Base-by-base conservation (phyloP, 2,797 vertebrate genomes). In the Orientallactaga sibirica region DNA sequence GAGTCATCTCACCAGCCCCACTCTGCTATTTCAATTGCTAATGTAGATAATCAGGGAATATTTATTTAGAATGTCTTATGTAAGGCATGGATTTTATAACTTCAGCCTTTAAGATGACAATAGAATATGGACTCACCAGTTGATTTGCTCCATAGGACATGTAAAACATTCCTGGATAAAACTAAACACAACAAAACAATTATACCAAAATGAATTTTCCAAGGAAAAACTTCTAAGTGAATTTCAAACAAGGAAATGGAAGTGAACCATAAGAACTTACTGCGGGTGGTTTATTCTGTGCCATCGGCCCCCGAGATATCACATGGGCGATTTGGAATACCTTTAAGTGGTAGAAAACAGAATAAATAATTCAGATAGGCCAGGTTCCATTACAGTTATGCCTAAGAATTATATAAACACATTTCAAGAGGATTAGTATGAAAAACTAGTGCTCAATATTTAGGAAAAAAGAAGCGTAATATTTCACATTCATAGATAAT, bases 161-260 rank as follows among this genome's bases (percentile, higher is more conserved):
- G 25, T 97, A 91, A 97, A 95, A 95, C 81, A 98, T 73, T 83
- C 91, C 93, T 87, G 93, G 70, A 29, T 95, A 97, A 93, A 98
- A 61, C 95, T 97, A 96, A 62, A 94, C 71, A 96, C 96, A 84
- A 94, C 94, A 83, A 41, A 86, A 58, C 19, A 87, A 27, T 77
- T 73, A 66, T 91, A 55, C 29, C 0, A 76, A 86, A 95, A 92
- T 88, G 86, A 20, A 4, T 84, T 92, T 97, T 93, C 78, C 55
- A 82, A 87, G 41, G 52, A 73, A 66, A 66, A 81, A 22, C 9
- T 86, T 84, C 73, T 62, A 91, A 91, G 24, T 68, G 87, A 91
- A 86, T 96, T 85, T 55, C 29, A 94, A 85, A 62, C 33, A 92
- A 37, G 92, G 20, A 91, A 37, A 33, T 82, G 58, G 20, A 66